Conservation (phyloP, 2,113 vertebrate species). For the Rhombomys opimus region DNA sequence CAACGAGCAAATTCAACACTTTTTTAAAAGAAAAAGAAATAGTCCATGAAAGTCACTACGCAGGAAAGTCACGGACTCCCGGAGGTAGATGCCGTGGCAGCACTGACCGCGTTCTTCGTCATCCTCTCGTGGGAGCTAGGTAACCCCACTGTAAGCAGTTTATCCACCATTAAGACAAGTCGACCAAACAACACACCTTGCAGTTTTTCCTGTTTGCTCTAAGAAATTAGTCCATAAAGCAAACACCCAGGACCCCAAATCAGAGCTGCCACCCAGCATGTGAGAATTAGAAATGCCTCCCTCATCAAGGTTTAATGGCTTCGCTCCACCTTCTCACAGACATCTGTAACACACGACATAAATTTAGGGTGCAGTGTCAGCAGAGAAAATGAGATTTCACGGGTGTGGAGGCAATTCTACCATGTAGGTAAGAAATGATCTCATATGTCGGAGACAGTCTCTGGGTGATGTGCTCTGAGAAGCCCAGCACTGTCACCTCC, state of each 20-base stretch:
- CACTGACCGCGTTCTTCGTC: neutral
- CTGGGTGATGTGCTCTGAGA: neutral
- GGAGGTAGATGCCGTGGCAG: neutral
- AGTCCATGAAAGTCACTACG: neutral
- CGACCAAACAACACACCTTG: neutral
- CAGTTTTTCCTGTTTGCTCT: neutral
- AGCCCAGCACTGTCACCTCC: neutral
- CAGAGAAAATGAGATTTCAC: conserved; percentile 57
- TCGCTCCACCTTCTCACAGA: conserved; percentile 12
- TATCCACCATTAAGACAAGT: neutral
- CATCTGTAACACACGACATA: conserved; percentile 56
- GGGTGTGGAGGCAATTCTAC: conserved; percentile 37
- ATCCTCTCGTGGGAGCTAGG: neutral
- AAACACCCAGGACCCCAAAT: neutral
- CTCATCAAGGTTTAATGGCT: neutral
- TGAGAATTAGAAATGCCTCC: neutral
- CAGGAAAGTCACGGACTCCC: neutral
- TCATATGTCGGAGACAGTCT: neutral
- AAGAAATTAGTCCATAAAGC: conserved; percentile 9
- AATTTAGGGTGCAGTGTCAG: conserved; percentile 55
- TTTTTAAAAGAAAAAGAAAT: neutral
- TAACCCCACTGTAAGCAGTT: neutral
- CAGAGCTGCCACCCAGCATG: conserved; percentile 27
- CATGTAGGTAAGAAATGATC: conserved; percentile 52
- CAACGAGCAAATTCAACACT: neutral